Evolutionary conservation across 2,797 vertebrate genomes (phyloP).

Genomic region (Liparis tanakae): DNA sequence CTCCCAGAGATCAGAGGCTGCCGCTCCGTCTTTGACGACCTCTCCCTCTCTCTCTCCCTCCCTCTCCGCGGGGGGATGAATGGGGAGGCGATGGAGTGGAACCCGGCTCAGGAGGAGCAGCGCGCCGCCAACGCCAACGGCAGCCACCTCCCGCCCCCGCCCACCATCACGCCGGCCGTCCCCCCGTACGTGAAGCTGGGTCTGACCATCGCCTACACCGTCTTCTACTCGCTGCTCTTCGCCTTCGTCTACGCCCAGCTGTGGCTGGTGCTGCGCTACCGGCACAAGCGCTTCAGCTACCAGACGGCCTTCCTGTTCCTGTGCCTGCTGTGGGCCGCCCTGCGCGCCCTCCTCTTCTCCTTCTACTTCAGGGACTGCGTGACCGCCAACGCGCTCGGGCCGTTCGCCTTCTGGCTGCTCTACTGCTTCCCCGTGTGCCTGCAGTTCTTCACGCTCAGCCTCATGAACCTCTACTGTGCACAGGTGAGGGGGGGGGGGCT

Average conservation of each 20-base stretch:
- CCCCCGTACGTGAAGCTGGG: constrained; percentile 91
- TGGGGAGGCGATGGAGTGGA: constrained; percentile 63
- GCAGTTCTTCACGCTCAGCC: constrained; percentile 95
- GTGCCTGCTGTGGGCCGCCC: constrained; percentile 93
- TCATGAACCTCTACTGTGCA: constrained; percentile 95
- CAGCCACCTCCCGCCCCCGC: constrained; percentile 78
- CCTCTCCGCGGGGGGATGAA: constrained; percentile 45
- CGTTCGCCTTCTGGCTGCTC: constrained; percentile 94
- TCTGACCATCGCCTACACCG: constrained; percentile 90
- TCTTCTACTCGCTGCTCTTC: constrained; percentile 92
- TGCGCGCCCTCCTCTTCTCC: constrained; percentile 92
- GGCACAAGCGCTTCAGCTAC: constrained; percentile 94
- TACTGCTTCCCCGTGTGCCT: constrained; percentile 96
- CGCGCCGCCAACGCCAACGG: constrained; percentile 60
- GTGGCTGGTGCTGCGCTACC: constrained; percentile 91
- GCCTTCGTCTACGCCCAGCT: constrained; percentile 91
- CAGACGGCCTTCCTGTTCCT: constrained; percentile 95
- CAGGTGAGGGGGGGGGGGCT: constrained; percentile 83
- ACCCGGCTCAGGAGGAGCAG: constrained; percentile 41
- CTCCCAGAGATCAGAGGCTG: neutral
- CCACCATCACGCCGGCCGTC: constrained; percentile 89
- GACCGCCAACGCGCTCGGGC: constrained; percentile 88
- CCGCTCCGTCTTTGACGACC: neutral
- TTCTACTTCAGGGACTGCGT: constrained; percentile 95
- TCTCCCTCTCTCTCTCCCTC: constrained; percentile 4